Percentiles rank a stretch among this genome's conserved stretches.
Conservation (phyloP, 2,113 vertebrate species). For the Blennius ocellaris region DNA sequence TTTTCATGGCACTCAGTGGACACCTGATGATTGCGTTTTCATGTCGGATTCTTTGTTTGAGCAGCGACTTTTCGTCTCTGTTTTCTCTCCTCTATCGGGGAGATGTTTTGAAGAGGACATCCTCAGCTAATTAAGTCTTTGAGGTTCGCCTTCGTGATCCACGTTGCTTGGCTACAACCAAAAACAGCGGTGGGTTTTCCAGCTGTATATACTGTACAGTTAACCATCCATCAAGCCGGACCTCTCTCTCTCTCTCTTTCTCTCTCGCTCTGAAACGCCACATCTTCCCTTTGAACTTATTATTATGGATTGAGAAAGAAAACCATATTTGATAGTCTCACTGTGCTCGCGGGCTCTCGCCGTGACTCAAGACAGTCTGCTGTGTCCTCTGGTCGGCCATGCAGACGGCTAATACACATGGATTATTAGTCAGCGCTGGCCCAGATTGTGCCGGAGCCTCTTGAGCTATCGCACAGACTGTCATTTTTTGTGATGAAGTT, state of each 20-base stretch:
- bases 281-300: slow-evolving; percentile 56
- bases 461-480: slow-evolving; percentile 18
- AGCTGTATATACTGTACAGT: slow-evolving; percentile 64
- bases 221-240: slow-evolving; percentile 63
- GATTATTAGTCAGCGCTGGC: slow-evolving; percentile 46
- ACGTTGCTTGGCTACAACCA: slow-evolving; percentile 49
- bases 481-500: slow-evolving; percentile 25
- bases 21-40: slow-evolving; percentile 77
- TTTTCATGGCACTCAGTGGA: slow-evolving; percentile 82
- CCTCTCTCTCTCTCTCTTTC: slow-evolving; percentile 27
- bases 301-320: slow-evolving; percentile 40
- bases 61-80: slow-evolving; percentile 27
- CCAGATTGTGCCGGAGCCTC: slow-evolving; percentile 41
- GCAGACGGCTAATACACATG: slow-evolving; percentile 34
- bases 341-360: slow-evolving; percentile 34
- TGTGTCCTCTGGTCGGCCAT: slow-evolving; percentile 43
- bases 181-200: slow-evolving; percentile 49
- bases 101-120: slow-evolving; percentile 68
- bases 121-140: slow-evolving; percentile 63
- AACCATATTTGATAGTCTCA: slow-evolving; percentile 51
- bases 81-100: slow-evolving; percentile 44
- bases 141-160: slow-evolving; percentile 54
- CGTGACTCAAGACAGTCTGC: slow-evolving; percentile 26
- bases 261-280: slow-evolving; percentile 32
- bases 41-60: slow-evolving; percentile 28